Evolutionary conservation across 30 jellyfish, hydroid and myxozoan genomes (phyloP), one percentile per base, ranked within the genome.

Genomic region (Sanderia malayensis): DNA sequence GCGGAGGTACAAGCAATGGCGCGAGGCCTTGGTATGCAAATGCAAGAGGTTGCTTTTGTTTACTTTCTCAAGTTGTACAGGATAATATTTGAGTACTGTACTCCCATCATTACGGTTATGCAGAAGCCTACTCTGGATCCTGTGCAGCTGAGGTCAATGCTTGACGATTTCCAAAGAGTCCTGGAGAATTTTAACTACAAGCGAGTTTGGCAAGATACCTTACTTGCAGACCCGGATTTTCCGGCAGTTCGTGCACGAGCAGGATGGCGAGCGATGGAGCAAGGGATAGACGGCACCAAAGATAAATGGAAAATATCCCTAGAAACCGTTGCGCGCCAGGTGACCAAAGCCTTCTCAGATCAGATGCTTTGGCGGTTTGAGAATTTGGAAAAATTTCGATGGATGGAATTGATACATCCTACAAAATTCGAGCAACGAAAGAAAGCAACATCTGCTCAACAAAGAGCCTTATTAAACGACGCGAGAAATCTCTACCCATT

Each of bases 201-300:
- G 22, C 80, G 44, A 71, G 80, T 67, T 18, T 44, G 67, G 80
- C 41, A 67, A 37, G 80, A 67, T 44, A 33, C 80, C 33, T 8
- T 67, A 31, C 80, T 67, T 67, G 67, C 9, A 15, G 80, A 31
- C 44, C 80, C 79, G 34, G 68, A 29, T 28, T 33, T 67, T 22
- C 79, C 79, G 10, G 68, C 68, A 22, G 44, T 32, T 13, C 73
- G 58, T 27, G 69, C 47, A 47, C 55, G 82, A 79, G 74, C 69
- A 9, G 91, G 91, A 21, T 79, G 82, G 82, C 31, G 91, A 44
- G 76, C 61, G 47, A 30, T 31, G 32, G 76, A 34, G 83, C 74
- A 33, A 23, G 83, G 41, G 37, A 66, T 0, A 23, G 81, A 66
- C 22, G 76, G 91, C 29, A 30, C 81, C 17, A 46, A 49, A n/a